phyloP scores from a whole-genome alignment of 2,113 vertebrate genomes.

The Poicephalus meyeri region DNA sequence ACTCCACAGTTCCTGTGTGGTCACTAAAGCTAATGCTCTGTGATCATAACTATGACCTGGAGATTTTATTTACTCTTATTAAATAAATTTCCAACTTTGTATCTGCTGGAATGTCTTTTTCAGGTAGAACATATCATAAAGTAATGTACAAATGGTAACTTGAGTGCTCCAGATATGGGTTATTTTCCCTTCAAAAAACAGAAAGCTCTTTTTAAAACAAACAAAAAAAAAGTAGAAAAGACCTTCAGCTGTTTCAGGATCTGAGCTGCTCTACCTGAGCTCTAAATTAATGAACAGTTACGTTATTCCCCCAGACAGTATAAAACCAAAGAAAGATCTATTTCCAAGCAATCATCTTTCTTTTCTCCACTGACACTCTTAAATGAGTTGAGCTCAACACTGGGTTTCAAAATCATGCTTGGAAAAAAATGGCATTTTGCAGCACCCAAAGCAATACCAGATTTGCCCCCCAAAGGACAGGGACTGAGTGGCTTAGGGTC shows the following conservation, averaged over 20 bases:
- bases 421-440: too few species aligned
- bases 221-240: background rate
- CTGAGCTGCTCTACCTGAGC: background rate
- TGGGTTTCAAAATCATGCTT: background rate
- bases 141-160: background rate
- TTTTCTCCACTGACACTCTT: background rate
- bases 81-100: background rate
- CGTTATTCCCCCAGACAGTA: accelerated
- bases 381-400: accelerated
- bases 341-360: background rate
- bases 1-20: background rate
- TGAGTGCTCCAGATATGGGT: background rate
- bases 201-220: background rate
- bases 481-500: background rate
- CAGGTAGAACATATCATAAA: background rate
- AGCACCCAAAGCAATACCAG: background rate
- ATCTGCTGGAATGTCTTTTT: background rate
- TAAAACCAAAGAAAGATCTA: background rate
- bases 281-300: background rate
- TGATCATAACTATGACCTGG: background rate
- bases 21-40: background rate
- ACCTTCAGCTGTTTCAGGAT: background rate
- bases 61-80: background rate
- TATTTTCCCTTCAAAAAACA: background rate
- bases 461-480: background rate